phyloP scores from a whole-genome alignment of 2,888 invertebrate species.

The Ethmia dodecea region DNA sequence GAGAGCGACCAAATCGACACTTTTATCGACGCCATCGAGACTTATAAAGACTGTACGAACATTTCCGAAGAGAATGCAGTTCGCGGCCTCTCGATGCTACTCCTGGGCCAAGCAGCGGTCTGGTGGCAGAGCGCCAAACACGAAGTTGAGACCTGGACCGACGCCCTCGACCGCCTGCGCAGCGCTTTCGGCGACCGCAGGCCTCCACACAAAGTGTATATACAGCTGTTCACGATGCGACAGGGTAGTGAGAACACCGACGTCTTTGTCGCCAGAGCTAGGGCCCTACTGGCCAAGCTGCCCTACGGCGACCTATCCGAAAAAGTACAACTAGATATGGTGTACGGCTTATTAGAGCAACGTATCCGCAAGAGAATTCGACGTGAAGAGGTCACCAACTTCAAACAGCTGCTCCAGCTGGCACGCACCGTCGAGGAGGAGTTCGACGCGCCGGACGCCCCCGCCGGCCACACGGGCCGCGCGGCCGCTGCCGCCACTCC shows the following conservation, averaged over 20 bases:
- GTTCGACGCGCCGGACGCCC: not conserved
- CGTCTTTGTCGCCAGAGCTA: not conserved
- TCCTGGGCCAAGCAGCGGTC: not conserved
- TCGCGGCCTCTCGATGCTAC: slow-evolving; percentile 8
- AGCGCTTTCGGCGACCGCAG: not conserved
- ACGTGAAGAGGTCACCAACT: not conserved
- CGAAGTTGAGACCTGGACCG: not conserved
- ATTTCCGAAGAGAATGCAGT: slow-evolving; percentile 9
- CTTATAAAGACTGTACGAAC: slow-evolving; percentile 10
- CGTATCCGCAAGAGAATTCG: not conserved
- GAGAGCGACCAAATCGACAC: slow-evolving; percentile 7
- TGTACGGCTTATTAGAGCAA: not conserved
- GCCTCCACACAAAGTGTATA: not conserved
- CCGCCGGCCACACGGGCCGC: not conserved
- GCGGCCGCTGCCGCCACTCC: not conserved
- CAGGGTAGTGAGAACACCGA: slow-evolving; percentile 2
- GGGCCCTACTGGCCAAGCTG: not conserved
- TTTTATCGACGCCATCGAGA: slow-evolving; percentile 12
- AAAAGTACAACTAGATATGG: slow-evolving; percentile 4
- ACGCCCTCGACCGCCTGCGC: not conserved
- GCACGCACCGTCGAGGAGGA: not conserved
- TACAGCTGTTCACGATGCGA: not conserved
- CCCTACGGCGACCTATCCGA: not conserved
- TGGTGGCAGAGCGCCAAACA: slow-evolving; percentile 3
- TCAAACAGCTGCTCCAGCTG: not conserved